A percentile compares a stretch with the other conserved stretches of the same genome.
Evolutionary conservation across 2,113 vertebrate species (phyloP).

Genomic region (Cyrtonyx montezumae): DNA sequence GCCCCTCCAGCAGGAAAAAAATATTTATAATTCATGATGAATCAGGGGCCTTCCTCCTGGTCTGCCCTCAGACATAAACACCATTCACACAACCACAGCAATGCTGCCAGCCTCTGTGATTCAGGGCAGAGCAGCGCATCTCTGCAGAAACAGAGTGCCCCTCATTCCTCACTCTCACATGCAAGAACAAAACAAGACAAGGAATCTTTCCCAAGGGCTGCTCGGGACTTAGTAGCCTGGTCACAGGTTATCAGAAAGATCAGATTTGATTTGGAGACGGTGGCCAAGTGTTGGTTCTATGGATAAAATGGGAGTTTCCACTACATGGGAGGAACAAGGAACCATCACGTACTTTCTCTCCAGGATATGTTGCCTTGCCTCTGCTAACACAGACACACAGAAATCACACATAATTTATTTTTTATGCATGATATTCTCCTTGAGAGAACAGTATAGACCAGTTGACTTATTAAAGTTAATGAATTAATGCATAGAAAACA

Average conservation of each 20-base stretch:
- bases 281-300: background rate
- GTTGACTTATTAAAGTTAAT: background rate
- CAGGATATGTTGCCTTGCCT: background rate
- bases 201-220: background rate
- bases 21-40: background rate
- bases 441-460: background rate
- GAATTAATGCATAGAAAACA: background rate
- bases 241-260: background rate
- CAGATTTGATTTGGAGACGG: background rate
- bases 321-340: background rate
- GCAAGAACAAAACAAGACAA: background rate
- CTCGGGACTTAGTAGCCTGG: background rate
- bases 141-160: background rate
- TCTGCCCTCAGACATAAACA: background rate
- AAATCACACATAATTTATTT: background rate
- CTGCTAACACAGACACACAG: background rate
- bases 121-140: background rate
- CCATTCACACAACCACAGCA: background rate
- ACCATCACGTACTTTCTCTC: background rate
- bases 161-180: background rate
- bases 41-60: background rate
- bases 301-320: background rate
- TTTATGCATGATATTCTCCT: background rate
- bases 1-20: background rate
- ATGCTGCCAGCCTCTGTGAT: background rate